These are phyloP conservation scores for Petrosia ficiformis DNA, from an alignment of 37 sponge, comb jelly and placozoan species.

Conservation along the genomic window DNA sequence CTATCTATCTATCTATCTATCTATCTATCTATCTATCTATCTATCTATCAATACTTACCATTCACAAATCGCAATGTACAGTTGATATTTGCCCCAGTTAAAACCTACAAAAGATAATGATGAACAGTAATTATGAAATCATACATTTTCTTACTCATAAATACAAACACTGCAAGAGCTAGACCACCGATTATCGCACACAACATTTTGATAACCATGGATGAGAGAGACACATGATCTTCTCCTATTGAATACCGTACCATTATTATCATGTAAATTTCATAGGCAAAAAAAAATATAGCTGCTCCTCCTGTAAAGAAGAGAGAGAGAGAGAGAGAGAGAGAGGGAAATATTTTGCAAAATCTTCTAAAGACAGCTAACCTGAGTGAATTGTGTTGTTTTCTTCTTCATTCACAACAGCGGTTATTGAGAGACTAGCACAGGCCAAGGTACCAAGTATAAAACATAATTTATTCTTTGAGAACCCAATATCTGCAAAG, in stretches of 20 bases:
- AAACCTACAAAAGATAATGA: slow-evolving; percentile 6
- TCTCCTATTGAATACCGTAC: slow-evolving; percentile 6
- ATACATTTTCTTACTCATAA: not conserved
- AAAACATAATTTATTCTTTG: slow-evolving; percentile 29
- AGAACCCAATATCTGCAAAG: slow-evolving; percentile 32
- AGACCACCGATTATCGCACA: slow-evolving; percentile 27
- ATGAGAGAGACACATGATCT: not conserved
- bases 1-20: too few species aligned
- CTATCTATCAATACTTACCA: slow-evolving; percentile 58
- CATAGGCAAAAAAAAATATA: slow-evolving; percentile 34
- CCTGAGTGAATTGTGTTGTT: slow-evolving; percentile 47
- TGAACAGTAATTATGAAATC: not conserved
- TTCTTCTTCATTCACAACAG: slow-evolving; percentile 75
- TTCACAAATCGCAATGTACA: slow-evolving; percentile 68
- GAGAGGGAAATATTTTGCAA: not conserved
- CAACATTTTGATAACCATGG: slow-evolving; percentile 5
- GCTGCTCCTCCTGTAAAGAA: slow-evolving; percentile 43
- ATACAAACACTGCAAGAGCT: slow-evolving; percentile 2
- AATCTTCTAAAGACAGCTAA: slow-evolving; percentile 12
- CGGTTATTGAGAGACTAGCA: slow-evolving; percentile 36
- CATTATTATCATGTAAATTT: slow-evolving; percentile 47
- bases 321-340: not conserved
- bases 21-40: too few species aligned
- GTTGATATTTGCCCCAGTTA: slow-evolving; percentile 31
- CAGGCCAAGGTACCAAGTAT: slow-evolving; percentile 37